Percentiles rank a stretch among this genome's conserved stretches.
These are phyloP conservation scores for Tichodroma muraria DNA, from an alignment of 2,113 vertebrate genomes.

Conservation along the genomic window DNA sequence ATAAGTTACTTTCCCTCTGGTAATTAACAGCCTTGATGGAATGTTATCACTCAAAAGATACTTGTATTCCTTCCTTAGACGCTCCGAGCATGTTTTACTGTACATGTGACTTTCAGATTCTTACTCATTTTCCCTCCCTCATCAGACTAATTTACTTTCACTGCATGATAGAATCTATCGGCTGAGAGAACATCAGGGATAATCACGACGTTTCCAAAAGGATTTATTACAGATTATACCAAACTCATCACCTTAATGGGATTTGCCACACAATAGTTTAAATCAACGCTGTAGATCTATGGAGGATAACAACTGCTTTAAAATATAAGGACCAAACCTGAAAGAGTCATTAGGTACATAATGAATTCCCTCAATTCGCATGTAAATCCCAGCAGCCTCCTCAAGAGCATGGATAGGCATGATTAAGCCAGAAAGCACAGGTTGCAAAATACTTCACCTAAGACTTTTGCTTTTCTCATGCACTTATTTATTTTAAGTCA, in stretches of 20 bases:
- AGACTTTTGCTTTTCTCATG: background rate
- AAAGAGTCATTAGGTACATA: background rate
- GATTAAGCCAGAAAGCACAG: background rate
- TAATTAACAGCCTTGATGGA: background rate
- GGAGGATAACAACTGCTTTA: background rate
- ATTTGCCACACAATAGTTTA: background rate
- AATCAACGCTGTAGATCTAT: background rate
- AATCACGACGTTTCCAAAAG: background rate
- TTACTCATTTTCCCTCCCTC: background rate
- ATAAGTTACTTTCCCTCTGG: background rate
- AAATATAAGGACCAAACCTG: background rate
- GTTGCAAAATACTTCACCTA: background rate
- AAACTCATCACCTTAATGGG: background rate
- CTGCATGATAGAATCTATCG: background rate
- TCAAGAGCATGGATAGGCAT: background rate
- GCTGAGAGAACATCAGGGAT: background rate
- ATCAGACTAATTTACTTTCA: background rate
- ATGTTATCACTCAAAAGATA: background rate
- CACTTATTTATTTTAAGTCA: background rate
- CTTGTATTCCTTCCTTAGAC: background rate
- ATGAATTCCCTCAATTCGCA: background rate
- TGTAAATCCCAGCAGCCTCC: background rate
- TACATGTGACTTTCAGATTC: background rate
- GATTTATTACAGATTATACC: background rate
- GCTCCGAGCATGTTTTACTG: background rate